Base-by-base conservation (phyloP, 1,140 invertebrate species). In the Procambarus clarkii region DNA sequence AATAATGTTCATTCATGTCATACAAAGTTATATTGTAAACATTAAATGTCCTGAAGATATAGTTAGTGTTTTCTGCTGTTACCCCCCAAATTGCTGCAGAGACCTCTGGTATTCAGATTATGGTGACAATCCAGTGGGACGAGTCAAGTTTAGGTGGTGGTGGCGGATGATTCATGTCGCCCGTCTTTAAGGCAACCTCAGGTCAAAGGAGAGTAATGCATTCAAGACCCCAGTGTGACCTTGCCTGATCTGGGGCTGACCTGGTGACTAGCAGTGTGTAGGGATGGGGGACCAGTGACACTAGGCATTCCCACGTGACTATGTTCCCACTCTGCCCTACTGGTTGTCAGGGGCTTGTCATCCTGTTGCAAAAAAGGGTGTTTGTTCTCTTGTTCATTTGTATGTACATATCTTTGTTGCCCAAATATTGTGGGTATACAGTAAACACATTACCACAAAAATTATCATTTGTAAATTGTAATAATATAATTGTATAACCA, bases 401-500 rank as follows among this genome's bases (percentile, higher is more conserved):
- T 92, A 86, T 93, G 92, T 93, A 93, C 89, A 93, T 93, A 93
- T 87, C 91, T 92, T 89, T 93, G 89, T 88, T 88, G 77, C 87
- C 89, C 91, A 91, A 88, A 50, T 87, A 84, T 77, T 90, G 71
- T 87, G 86, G 86, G 92, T 91, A 88, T 82, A 91, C 86, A 88
- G 86, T 91, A 86, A 91, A 93, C 85, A 93, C 89, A 91, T 88
- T 88, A 87, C 92, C 92, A 91, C 89, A 83, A 91, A 86, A 54
- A 91, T 91, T 89, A 93, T 93, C 89, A 93, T 93, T 92, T 92
- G 92, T 93, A 93, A 93, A 93, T 90, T 93, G 85, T 91, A 93
- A 90, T 92, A 90, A 91, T 91, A 81, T 91, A 91, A 93, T 93
- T 93, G 85, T 91, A 93, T 93, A 93, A 93, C 82, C 92, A 88